Conservation (phyloP, 1,140 invertebrate genomes). For the Dreissena polymorpha region DNA sequence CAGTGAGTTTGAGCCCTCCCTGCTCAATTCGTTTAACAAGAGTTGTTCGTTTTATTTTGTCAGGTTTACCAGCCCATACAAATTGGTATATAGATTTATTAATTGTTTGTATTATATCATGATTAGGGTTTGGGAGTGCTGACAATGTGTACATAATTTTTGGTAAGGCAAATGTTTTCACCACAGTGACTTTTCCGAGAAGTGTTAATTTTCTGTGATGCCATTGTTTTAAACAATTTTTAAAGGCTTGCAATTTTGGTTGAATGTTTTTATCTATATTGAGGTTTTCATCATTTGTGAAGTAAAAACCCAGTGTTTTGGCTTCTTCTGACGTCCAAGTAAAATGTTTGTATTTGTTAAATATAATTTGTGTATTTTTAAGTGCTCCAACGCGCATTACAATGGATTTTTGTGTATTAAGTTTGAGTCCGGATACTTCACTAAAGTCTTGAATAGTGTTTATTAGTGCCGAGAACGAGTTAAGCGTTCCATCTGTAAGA, state of each 20-base stretch:
- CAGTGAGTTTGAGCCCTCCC: slow-evolving; percentile 10
- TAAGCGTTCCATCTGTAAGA: slow-evolving; percentile 4
- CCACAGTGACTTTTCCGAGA: slow-evolving; percentile 4
- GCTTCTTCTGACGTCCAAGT: too few species aligned
- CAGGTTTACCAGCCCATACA: slow-evolving; percentile 10
- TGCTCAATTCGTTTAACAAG: not conserved
- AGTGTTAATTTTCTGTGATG: slow-evolving; percentile 24
- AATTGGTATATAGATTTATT: not conserved
- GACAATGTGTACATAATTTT: not conserved
- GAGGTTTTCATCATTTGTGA: not conserved
- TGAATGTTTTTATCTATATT: slow-evolving; percentile 1
- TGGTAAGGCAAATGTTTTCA: too few species aligned
- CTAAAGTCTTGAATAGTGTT: not conserved
- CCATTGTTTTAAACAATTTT: slow-evolving; percentile 13
- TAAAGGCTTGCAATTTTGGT: slow-evolving; percentile 12
- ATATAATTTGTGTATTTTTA: not conserved
- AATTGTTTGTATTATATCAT: not conserved
- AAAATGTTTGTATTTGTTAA: not conserved
- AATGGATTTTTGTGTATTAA: not conserved
- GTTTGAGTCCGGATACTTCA: not conserved
- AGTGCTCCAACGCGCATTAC: not conserved
- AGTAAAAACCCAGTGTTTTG: too few species aligned
- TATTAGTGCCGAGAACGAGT: slow-evolving; percentile 4
- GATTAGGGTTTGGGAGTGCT: not conserved
- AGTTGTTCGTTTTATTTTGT: slow-evolving; percentile 13